Evolutionary conservation across 2,797 vertebrate genomes (phyloP), one percentile per base, ranked within the genome.

Genomic region (Threskiornis aethiopicus): DNA sequence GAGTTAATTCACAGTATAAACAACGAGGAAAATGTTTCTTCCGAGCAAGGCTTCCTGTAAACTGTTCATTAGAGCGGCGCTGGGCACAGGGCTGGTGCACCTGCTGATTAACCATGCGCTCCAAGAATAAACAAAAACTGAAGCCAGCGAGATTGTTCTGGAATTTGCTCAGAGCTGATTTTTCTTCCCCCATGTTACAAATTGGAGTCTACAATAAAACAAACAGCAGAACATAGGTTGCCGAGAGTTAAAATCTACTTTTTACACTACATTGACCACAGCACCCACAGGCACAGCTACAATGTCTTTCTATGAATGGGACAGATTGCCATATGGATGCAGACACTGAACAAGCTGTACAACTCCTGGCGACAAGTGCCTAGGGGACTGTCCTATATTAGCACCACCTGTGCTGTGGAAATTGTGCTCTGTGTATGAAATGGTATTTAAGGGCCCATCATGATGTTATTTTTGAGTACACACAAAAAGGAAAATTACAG

Each of bases 381-480:
- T 98, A 96, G 98, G 99, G 99, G 99, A 99, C 97, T 98, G 98
- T 98, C 99, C 99, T 99, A 98, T 98, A 99, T 99, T 98, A 98
- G 97, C 98, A 97, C 98, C 99, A 99, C 99, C 99, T 99, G 99
- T 98, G 98, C 98, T 96, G 95, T 78, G 97, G 98, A 98, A 98
- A 97, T 97, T 96, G 97, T 93, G 96, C 97, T 97, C 96, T 79
- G 94, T 62, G 70, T 97, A 96, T 92, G 96, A 97, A 95, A 95
- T 94, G 97, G 97, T 97, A 96, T 97, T 85, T 89, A 97, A 97
- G 97, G 96, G 97, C 95, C 98, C 97, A 90, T 96, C 84, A 64
- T 5, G 47, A 97, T 93, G 97, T 96, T 97, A 96, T 97, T 97
- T 98, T 96, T 96, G 95, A 98, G 97, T 75, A 96, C 94, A 93